Conservation (phyloP, 2,797 vertebrate genomes). For the Halcyon leucocephala region DNA sequence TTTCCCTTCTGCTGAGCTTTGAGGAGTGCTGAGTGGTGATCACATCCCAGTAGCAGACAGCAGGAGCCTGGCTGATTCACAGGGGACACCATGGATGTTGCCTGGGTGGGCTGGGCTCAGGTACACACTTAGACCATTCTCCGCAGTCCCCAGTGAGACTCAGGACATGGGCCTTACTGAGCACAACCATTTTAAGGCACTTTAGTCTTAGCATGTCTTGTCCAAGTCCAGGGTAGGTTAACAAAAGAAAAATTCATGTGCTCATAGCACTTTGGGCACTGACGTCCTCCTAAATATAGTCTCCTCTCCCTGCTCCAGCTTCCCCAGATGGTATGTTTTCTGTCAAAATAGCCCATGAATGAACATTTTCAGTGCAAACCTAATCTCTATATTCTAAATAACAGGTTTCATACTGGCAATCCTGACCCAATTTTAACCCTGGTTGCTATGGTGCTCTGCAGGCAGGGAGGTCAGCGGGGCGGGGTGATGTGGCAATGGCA, state of each 20-base stretch:
- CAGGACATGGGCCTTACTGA: not conserved
- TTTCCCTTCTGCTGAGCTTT: not conserved
- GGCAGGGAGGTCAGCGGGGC: rapidly evolving
- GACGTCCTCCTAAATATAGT: not conserved
- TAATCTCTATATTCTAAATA: not conserved
- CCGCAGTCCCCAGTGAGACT: rapidly evolving
- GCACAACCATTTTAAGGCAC: too few species aligned
- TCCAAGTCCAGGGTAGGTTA: not conserved
- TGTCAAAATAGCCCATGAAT: not conserved
- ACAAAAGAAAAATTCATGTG: not conserved
- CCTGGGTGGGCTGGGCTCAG: not conserved
- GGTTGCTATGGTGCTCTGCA: not conserved
- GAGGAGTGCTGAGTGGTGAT: not conserved
- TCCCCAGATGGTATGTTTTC: not conserved
- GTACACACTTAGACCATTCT: too few species aligned
- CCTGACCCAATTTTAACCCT: constrained; percentile 35
- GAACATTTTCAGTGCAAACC: not conserved
- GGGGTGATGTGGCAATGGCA: not conserved
- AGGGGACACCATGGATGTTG: rapidly evolving
- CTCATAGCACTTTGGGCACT: not conserved
- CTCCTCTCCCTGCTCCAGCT: not conserved
- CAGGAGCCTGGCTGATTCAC: not conserved
- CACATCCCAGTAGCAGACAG: not conserved
- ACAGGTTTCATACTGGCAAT: not conserved
- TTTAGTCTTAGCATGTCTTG: not conserved